phyloP scores from a whole-genome alignment of 2,797 vertebrate genomes.

The Spheniscus humboldti region DNA sequence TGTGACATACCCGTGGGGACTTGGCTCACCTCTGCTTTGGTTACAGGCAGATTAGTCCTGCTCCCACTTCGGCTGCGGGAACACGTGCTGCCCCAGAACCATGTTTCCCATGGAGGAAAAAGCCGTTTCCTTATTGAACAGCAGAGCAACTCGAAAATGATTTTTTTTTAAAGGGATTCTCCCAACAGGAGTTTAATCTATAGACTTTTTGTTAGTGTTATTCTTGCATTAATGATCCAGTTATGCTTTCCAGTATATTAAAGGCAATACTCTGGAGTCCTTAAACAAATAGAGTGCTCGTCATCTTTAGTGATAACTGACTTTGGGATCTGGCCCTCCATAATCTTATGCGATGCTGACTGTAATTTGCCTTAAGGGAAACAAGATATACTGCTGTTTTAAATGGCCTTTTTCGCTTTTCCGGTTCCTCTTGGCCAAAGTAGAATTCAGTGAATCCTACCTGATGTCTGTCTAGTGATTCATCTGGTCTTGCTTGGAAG shows the following conservation, averaged over 20 bases:
- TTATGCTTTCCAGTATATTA: not conserved
- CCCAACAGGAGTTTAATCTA: not conserved
- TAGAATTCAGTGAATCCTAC: not conserved
- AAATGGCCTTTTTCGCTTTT: not conserved
- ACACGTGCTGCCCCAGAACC: not conserved
- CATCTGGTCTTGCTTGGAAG: not conserved
- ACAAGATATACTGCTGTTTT: not conserved
- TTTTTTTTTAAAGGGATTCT: not conserved
- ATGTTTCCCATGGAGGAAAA: not conserved
- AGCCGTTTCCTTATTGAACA: not conserved
- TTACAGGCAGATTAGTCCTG: not conserved
- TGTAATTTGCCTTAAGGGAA: not conserved
- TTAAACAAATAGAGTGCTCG: not conserved
- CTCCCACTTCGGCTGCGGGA: fast-evolving
- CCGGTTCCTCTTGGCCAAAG: not conserved
- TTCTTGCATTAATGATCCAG: not conserved
- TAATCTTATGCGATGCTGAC: not conserved
- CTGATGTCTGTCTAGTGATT: not conserved
- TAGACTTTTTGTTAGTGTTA: not conserved
- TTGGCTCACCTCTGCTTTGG: not conserved
- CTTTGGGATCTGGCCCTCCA: not conserved
- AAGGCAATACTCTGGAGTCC: not conserved
- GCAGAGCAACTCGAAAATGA: not conserved
- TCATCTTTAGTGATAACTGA: not conserved
- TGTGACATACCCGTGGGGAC: not conserved